These are phyloP conservation scores for Patella caerulea DNA, from an alignment of 2,888 invertebrate species.

Conservation along the genomic window DNA sequence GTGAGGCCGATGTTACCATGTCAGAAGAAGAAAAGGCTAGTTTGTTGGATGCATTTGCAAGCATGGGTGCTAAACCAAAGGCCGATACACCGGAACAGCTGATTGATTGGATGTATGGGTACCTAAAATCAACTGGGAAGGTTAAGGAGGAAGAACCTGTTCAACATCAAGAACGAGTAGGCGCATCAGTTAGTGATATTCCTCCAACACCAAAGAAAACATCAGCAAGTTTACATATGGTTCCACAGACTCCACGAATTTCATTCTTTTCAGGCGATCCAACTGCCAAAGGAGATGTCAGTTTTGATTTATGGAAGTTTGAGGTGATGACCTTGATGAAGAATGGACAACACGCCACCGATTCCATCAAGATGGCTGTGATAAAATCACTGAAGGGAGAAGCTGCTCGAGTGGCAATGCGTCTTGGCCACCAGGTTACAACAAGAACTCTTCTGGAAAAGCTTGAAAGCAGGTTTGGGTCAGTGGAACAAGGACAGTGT, in stretches of 20 bases:
- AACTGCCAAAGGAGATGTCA: not conserved
- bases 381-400: not conserved
- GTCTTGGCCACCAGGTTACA: not conserved
- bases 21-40: too few species aligned
- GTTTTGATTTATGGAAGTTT: not conserved
- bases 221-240: slow-evolving; percentile 3
- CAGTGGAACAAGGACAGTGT: slow-evolving; percentile 1
- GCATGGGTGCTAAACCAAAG: too few species aligned
- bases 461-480: not conserved
- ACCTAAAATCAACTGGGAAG: slow-evolving; percentile 6
- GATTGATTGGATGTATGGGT: too few species aligned
- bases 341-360: not conserved
- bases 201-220: not conserved
- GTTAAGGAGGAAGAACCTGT: not conserved
- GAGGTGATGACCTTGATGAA: not conserved
- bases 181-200: not conserved
- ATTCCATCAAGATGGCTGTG: not conserved
- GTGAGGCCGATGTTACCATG: too few species aligned
- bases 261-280: slow-evolving; percentile 1
- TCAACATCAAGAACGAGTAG: not conserved
- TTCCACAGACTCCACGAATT: not conserved
- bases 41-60: too few species aligned
- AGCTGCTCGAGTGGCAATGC: not conserved
- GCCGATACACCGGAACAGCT: too few species aligned
- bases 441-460: not conserved